These are phyloP conservation scores for Ephestia elutella DNA, from an alignment of 1,140 invertebrate species.

Conservation along the genomic window DNA sequence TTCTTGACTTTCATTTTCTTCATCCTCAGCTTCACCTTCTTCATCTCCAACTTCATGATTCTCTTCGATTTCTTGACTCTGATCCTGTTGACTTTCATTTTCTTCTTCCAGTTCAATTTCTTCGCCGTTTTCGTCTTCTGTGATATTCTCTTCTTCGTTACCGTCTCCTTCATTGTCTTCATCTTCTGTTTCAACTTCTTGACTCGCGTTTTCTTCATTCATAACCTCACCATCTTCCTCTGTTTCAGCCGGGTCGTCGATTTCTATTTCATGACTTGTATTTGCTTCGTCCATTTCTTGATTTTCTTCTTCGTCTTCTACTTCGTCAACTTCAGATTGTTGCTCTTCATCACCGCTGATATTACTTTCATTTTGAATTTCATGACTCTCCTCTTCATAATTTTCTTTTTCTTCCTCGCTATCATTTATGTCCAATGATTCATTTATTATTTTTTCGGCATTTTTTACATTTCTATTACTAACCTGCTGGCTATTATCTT, in stretches of 20 bases:
- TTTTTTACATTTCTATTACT: neutral
- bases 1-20: slow-evolving; percentile 13
- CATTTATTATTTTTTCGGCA: neutral
- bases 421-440: neutral
- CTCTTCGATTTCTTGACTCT: slow-evolving; percentile 6
- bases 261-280: slow-evolving; percentile 2
- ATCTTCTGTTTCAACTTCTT: slow-evolving; percentile 8
- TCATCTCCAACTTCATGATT: neutral
- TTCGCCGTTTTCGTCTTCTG: too few relatives aligned
- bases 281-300: neutral
- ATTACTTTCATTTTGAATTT: slow-evolving; percentile 12
- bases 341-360: slow-evolving; percentile 9
- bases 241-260: neutral
- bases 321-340: slow-evolving; percentile 8
- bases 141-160: too few relatives aligned
- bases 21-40: slow-evolving; percentile 13
- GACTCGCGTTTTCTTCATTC: slow-evolving; percentile 1
- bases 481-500: slow-evolving; percentile 6
- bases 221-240: slow-evolving; percentile 2
- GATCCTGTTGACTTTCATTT: slow-evolving; percentile 14
- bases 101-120: slow-evolving; percentile 7
- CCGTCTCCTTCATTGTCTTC: slow-evolving; percentile 8
- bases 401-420: neutral
- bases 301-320: slow-evolving; percentile 1
- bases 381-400: neutral